A percentile compares a stretch with the other conserved stretches of the same genome.
Evolutionary conservation across 1,140 invertebrate genomes (phyloP).

Genomic region (Potamilus streckersoni): DNA sequence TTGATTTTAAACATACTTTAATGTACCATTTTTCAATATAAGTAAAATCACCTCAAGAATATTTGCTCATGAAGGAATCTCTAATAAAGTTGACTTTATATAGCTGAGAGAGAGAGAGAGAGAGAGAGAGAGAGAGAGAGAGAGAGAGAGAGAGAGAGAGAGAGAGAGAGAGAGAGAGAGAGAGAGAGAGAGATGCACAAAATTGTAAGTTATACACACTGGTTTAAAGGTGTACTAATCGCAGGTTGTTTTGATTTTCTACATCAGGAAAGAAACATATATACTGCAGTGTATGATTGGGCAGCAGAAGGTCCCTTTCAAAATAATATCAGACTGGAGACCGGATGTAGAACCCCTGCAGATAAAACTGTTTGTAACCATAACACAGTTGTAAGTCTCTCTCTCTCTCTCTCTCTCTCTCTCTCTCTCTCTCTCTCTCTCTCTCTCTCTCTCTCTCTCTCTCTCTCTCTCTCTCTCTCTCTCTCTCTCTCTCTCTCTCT

Average conservation of each 20-base stretch:
- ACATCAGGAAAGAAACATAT: constrained; percentile 15
- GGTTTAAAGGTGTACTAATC: too few relatives aligned
- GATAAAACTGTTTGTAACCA: constrained; percentile 33
- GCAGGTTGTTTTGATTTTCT: background rate
- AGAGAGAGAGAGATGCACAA: background rate
- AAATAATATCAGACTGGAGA: constrained; percentile 6
- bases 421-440: background rate
- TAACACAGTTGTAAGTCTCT: constrained; percentile 29
- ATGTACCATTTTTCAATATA: too few relatives aligned
- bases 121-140: too few relatives aligned
- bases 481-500: background rate
- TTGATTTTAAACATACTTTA: too few relatives aligned
- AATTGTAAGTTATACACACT: background rate
- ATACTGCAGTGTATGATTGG: constrained; percentile 33
- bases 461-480: background rate
- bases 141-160: too few relatives aligned
- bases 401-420: background rate
- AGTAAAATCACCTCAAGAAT: too few relatives aligned
- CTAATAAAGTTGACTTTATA: too few relatives aligned
- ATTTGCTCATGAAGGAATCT: too few relatives aligned
- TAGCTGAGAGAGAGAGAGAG: too few relatives aligned
- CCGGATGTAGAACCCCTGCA: constrained; percentile 31
- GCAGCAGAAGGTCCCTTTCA: constrained; percentile 22
- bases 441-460: background rate
- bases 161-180: too few relatives aligned